A percentile compares a stretch with the other conserved stretches of the same genome.
Evolutionary conservation across 2,888 invertebrate genomes (phyloP).

Genomic region (Drosophila austrosaltans): DNA sequence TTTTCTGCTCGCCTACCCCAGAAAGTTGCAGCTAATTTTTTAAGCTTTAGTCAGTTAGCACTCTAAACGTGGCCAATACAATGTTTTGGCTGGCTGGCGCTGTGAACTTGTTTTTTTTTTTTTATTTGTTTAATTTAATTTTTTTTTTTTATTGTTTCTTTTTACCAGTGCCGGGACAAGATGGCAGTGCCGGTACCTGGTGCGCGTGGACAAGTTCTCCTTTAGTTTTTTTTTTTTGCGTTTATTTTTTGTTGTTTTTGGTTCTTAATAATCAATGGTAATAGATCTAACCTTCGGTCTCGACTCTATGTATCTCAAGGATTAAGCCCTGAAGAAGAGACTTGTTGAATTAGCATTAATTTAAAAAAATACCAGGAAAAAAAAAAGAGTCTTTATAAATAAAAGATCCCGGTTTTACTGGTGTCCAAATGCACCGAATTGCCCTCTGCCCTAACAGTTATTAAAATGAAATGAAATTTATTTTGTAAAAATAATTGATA

Average conservation of each 20-base stretch:
- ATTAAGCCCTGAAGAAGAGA: slow-evolving; percentile 26
- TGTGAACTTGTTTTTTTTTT: slow-evolving; percentile 58
- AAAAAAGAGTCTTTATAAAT: slow-evolving; percentile 6
- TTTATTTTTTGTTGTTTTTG: not conserved
- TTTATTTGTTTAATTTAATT: too few species aligned
- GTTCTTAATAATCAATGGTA: slow-evolving; percentile 54
- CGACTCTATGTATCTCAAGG: slow-evolving; percentile 36
- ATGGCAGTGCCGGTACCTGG: not conserved
- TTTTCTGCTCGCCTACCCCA: slow-evolving; percentile 26
- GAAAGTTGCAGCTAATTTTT: slow-evolving; percentile 55
- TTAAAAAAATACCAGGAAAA: slow-evolving; percentile 30
- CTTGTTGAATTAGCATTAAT: slow-evolving; percentile 43
- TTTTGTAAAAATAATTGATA: too few species aligned
- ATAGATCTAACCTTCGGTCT: slow-evolving; percentile 51
- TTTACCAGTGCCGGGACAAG: too few species aligned
- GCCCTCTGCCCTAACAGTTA: not conserved
- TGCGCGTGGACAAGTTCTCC: slow-evolving; percentile 50
- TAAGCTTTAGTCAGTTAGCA: slow-evolving; percentile 66
- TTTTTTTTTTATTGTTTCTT: too few species aligned
- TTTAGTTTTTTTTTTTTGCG: slow-evolving; percentile 31
- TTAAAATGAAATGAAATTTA: too few species aligned
- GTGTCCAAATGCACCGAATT: not conserved
- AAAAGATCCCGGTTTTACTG: not conserved
- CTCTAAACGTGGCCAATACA: slow-evolving; percentile 46
- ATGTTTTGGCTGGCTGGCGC: slow-evolving; percentile 16